Percentiles rank a stretch among this genome's conserved stretches.
phyloP scores from a whole-genome alignment of 1,140 invertebrate species.

The Drosophila ohnishii region DNA sequence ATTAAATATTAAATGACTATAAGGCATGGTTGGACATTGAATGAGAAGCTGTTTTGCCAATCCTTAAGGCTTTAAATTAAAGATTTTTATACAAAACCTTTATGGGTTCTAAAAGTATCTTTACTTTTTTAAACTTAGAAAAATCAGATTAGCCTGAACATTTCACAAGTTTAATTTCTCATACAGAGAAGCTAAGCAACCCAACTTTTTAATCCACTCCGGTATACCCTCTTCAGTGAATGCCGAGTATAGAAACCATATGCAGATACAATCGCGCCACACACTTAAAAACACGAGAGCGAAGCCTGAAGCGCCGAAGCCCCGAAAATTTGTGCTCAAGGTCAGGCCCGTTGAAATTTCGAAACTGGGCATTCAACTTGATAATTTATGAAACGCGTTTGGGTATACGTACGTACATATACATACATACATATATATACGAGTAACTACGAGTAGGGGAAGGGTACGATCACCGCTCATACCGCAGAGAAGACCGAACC shows the following conservation, averaged over 20 bases:
- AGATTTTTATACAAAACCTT: background rate
- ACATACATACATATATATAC: constrained; percentile 7
- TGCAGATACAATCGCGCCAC: constrained; percentile 33
- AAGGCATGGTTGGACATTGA: too few species aligned
- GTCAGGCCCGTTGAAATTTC: constrained; percentile 68
- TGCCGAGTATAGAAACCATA: constrained; percentile 17
- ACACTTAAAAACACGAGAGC: constrained; percentile 33
- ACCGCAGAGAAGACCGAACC: constrained; percentile 8
- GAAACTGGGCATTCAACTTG: constrained; percentile 82
- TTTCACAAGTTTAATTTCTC: background rate
- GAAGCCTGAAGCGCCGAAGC: constrained; percentile 47
- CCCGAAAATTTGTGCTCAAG: constrained; percentile 75
- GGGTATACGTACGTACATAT: constrained; percentile 23
- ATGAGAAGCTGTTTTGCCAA: too few species aligned
- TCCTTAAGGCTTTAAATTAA: too few species aligned
- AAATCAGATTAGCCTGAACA: background rate
- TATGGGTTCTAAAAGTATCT: background rate
- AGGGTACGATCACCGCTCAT: constrained; percentile 40
- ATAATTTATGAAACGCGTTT: constrained; percentile 82
- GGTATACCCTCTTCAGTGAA: constrained; percentile 11
- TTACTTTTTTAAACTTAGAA: background rate
- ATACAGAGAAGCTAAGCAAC: background rate
- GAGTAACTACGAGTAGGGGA: constrained; percentile 55
- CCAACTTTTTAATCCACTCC: background rate
- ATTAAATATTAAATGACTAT: too few species aligned